Base-by-base conservation (phyloP, 2,113 vertebrate species). In the Campylomormyrus numenius region DNA sequence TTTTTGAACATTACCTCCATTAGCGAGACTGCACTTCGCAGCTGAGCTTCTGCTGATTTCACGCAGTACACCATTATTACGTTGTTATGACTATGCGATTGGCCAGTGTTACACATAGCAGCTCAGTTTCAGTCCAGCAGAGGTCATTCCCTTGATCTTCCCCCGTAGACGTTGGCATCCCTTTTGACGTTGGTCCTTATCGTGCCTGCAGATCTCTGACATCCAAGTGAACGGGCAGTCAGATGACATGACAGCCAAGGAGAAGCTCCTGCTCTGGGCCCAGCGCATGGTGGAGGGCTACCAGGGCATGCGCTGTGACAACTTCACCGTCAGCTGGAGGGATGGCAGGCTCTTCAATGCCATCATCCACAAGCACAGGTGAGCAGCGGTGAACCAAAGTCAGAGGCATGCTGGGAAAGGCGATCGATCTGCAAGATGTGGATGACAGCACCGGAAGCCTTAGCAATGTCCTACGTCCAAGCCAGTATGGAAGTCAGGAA, bases 311-410 rank as follows among this genome's bases (percentile, higher is more conserved):
- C 97, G 96, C 90, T 99, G 98, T 0, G 97, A 99, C 92, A 99
- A 99, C 95, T 99, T 99, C 95, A 97, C 96, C 92, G 95, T 96
- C 92, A 98, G 97, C 95, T 99, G 98, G 98, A 94, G 98, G 0
- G 98, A 99, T 0, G 98, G 98, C 80, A 98, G 96, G 56, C 97
- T 99, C 91, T 99, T 99, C 96, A 99, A 98, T 0, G 98, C 98
- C 31, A 97, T 99, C 94, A 98, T 99, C 91, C 98, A 99, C 94
- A 97, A 96, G 35, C 98, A 99, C 95, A 95, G 96, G 98, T 99
- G 92, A 95, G 96, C 94, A 77, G 70, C 5, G 70, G 70, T 35
- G 35, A 35, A 17, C 13, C 31, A 19, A 39, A 39, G 3, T 17
- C 7, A 62, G 24, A 24, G 0, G 66, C 66, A 74, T 17, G 66